A percentile compares a stretch with the other conserved stretches of the same genome.
Conservation (phyloP, 2,888 invertebrate genomes). For the Drosophila mercatorum region DNA sequence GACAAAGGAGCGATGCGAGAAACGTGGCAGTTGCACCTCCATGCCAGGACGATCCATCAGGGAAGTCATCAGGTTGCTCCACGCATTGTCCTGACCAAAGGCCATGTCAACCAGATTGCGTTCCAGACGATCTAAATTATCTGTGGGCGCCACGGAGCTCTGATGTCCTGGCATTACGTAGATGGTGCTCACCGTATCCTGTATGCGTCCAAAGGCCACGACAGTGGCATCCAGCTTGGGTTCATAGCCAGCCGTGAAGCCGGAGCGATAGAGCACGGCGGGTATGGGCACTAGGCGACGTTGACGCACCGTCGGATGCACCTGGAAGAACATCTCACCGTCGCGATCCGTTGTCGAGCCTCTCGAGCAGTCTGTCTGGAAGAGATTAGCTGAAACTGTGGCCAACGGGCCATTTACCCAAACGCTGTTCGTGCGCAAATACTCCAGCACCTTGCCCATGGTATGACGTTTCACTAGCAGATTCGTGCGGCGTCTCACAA, state of each 20-base stretch:
- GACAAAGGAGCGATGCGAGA: conserved; percentile 92
- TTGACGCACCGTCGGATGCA: conserved; percentile 91
- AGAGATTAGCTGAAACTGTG: conserved; percentile 92
- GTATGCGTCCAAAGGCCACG: conserved; percentile 90
- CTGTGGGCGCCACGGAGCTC: conserved; percentile 91
- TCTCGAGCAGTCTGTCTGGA: conserved; percentile 92
- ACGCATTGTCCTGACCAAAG: conserved; percentile 87
- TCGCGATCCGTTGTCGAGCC: conserved; percentile 91
- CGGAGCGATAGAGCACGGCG: conserved; percentile 90
- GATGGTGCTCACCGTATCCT: conserved; percentile 90
- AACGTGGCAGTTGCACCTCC: conserved; percentile 93
- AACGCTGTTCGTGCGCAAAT: conserved; percentile 90
- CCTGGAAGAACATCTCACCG: conserved; percentile 94
- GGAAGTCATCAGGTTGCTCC: conserved; percentile 90
- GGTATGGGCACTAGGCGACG: conserved; percentile 93
- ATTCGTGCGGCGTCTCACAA: conserved; percentile 92
- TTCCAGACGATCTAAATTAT: conserved; percentile 91
- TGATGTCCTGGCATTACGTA: conserved; percentile 94
- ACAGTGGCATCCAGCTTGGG: conserved; percentile 93
- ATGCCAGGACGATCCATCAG: conserved; percentile 91
- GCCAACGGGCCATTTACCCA: conserved; percentile 91
- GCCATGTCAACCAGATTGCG: conserved; percentile 88
- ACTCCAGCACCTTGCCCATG: conserved; percentile 91
- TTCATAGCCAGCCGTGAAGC: conserved; percentile 94
- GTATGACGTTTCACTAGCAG: conserved; percentile 91